Evolutionary conservation across 2,797 vertebrate species (phyloP).

Genomic region (Nasua narica): DNA sequence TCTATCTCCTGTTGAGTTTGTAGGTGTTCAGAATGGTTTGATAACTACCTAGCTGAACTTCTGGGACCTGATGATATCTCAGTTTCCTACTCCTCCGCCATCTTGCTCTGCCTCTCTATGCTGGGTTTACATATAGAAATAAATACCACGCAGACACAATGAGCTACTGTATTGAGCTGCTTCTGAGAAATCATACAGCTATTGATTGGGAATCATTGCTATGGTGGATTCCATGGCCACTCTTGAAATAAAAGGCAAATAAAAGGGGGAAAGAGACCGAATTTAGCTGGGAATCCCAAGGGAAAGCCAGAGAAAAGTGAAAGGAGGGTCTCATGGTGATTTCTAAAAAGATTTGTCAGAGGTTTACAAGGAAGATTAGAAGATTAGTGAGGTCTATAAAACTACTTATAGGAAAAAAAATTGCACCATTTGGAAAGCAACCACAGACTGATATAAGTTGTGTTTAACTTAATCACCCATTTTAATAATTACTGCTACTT

Average conservation of each 20-base stretch:
- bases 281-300: constrained; percentile 23
- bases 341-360: constrained; percentile 14
- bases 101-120: background rate
- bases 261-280: background rate
- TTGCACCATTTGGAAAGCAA: background rate
- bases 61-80: too few relatives aligned
- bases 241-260: constrained; percentile 21
- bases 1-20: too few relatives aligned
- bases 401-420: background rate
- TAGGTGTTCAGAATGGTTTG: too few relatives aligned
- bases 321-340: background rate
- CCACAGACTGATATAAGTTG: background rate
- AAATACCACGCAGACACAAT: background rate
- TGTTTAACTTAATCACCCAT: background rate
- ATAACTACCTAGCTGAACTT: too few relatives aligned
- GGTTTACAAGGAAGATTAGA: background rate
- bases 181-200: constrained; percentile 20
- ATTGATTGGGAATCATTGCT: constrained; percentile 1
- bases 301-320: background rate
- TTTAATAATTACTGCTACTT: constrained; percentile 27
- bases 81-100: too few relatives aligned
- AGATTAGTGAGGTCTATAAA: background rate
- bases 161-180: background rate
- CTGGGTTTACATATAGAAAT: background rate
- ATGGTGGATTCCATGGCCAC: constrained; percentile 1